Evolutionary conservation across 2,113 vertebrate genomes (phyloP), one percentile per base, ranked within the genome.

Genomic region (Seriola rivoliana): DNA sequence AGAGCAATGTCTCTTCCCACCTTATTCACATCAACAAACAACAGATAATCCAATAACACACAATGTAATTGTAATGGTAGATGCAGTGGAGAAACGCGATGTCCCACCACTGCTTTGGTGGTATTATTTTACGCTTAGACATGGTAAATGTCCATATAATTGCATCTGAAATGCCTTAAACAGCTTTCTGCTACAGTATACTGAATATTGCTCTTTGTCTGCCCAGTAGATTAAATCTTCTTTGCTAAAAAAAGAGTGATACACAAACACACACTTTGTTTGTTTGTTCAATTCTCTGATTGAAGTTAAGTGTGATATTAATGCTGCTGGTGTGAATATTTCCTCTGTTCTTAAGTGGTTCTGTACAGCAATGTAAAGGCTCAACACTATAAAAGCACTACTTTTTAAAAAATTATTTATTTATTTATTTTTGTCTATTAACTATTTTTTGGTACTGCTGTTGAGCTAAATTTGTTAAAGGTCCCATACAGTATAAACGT

Each of bases 101-200:
- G 40, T 32, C 63, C 74, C 62, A 63, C 34, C 25, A 64, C 58
- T 68, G 58, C 65, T 83, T 58, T 75, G 40, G 52, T 66, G 50
- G 40, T 67, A 25, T 80, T 78, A 75, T 78, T 62, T 76, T 71
- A 40, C 11, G 3, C 67, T 58, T 44, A 78, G 71, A 63, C 29
- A 23, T 77, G 38, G 25, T 84, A 40, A 74, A 82, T 82, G 54
- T 69, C 60, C 55, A 50, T 70, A 64, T 79, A 79, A 76, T 66
- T 85, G 34, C 16, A 70, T 66, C 52, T 73, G 10, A 78, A 50
- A 85, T 60, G 21, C 21, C 50, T 76, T 46, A 21, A 85, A 55
- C 78, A 54, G 71, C 95, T 96, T 95, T 65, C 59, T 84, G 44
- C 62, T 40, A n/a, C 66, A 34, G 4, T 50, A 7, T 12, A 34